phyloP scores from a whole-genome alignment of 2,888 invertebrate species.

The Pandemis corylana region DNA sequence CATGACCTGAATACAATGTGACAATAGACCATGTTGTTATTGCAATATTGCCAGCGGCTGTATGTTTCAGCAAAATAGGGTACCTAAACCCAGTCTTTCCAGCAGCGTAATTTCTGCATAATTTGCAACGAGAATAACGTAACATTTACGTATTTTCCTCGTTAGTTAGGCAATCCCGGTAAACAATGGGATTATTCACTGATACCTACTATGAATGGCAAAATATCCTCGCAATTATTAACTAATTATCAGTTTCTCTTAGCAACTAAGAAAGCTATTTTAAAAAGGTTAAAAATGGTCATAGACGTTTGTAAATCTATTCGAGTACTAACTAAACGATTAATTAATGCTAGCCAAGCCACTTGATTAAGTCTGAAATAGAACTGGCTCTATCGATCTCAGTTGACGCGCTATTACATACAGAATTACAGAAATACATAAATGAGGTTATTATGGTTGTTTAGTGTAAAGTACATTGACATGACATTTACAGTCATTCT shows the following conservation, averaged over 20 bases:
- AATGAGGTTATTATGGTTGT: not conserved
- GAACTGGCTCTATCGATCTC: constrained; percentile 8
- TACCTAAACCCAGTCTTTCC: not conserved
- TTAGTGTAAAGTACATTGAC: not conserved
- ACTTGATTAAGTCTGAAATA: constrained; percentile 13
- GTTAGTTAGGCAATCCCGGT: constrained; percentile 33
- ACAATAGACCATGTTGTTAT: constrained; percentile 1
- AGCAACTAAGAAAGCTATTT: not conserved
- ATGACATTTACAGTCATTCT: not conserved
- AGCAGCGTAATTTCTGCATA: constrained; percentile 13
- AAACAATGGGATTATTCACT: constrained; percentile 35
- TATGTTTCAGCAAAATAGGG: not conserved
- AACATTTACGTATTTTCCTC: constrained; percentile 23
- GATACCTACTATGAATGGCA: constrained; percentile 16
- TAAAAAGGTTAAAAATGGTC: not conserved
- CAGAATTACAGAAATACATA: not conserved
- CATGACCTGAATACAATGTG: not conserved
- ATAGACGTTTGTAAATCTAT: not conserved
- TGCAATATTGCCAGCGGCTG: not conserved
- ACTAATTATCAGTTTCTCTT: constrained; percentile 27
- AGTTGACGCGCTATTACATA: not conserved
- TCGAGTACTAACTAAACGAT: not conserved
- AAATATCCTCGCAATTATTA: constrained; percentile 25
- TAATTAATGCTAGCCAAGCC: constrained; percentile 8
- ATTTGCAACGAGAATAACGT: constrained; percentile 7